Evolutionary conservation across 2,888 invertebrate species (phyloP), one percentile per base, ranked within the genome.

Genomic region (Mallateleia sp.): DNA sequence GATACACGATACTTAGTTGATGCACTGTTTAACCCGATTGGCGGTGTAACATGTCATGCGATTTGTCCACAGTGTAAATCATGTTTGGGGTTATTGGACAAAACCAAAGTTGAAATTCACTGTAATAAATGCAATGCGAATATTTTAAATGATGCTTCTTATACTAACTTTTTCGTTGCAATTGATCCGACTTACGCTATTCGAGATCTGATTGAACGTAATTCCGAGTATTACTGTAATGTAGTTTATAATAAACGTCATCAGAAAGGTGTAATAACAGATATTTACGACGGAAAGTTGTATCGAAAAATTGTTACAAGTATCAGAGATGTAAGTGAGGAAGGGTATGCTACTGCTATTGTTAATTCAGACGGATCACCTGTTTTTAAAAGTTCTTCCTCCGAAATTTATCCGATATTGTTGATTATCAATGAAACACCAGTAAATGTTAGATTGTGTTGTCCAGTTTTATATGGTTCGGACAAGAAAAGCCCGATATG

Each of bases 391-490:
- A 75, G 67, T 47, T 72, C 69, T 1, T 45, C 25, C 0, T 81
- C 45, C 42, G 50, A 14, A 1, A 64, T 81, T 24, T 56, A 62
- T 25, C 64, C 80, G 18, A 72, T 72, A 2, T 66, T 66, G 32
- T 22, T 66, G 2, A 38, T 81, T 1, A 28, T 72, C 3, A 81
- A 81, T 72, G 64, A 81, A 20, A n/a, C 18, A 24, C 80, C 66
- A 7, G n/a, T 72, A n/a, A 14, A 64, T 56, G 47, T 64, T n/a
- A 64, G 72, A 54, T 22, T 58, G 6, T n/a, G 20, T 28, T 72
- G n/a, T 28, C 58, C 62, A 8, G 52, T 85, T 15, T 22, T 67
- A 15, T 85, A n/a, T 79, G 85, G 79, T 79, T 85, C 67, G 56
- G 74, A 18, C 47, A 47, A n/a, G 52, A n/a, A n/a, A n/a, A n/a